phyloP scores from a whole-genome alignment of 2,113 vertebrate species.

The Bothrops jararaca region DNA sequence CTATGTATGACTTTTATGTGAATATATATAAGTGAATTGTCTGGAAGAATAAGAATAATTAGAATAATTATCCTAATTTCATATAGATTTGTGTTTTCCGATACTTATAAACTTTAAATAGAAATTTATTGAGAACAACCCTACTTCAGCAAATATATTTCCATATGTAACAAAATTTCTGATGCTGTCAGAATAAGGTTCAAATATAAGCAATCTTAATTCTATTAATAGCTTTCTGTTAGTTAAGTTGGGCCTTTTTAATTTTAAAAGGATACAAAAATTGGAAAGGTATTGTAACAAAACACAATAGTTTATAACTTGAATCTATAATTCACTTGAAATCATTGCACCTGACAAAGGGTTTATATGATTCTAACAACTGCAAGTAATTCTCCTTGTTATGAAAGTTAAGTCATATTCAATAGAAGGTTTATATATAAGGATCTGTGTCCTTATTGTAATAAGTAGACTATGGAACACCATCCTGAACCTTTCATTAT shows the following conservation, averaged over 20 bases:
- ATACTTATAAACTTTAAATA: fast-evolving
- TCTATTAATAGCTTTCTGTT: neutral
- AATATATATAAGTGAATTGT: neutral
- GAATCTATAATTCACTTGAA: neutral
- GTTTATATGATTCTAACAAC: neutral
- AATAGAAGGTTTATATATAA: neutral
- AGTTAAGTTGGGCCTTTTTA: neutral
- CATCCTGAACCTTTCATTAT: neutral
- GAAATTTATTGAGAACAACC: neutral
- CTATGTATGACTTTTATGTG: neutral
- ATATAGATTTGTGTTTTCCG: neutral
- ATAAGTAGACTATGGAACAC: neutral
- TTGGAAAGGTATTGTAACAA: neutral
- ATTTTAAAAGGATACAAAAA: neutral
- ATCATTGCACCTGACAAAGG: neutral
- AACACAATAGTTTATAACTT: neutral
- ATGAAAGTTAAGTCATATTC: neutral
- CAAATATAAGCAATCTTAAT: neutral
- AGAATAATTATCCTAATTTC: neutral
- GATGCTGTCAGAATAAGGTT: neutral
- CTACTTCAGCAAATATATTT: neutral
- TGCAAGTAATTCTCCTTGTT: neutral
- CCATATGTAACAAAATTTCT: neutral
- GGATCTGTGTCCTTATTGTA: neutral
- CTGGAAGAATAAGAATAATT: neutral